Evolutionary conservation across 2,797 vertebrate species (phyloP).

Genomic region (Margarornis squamiger): DNA sequence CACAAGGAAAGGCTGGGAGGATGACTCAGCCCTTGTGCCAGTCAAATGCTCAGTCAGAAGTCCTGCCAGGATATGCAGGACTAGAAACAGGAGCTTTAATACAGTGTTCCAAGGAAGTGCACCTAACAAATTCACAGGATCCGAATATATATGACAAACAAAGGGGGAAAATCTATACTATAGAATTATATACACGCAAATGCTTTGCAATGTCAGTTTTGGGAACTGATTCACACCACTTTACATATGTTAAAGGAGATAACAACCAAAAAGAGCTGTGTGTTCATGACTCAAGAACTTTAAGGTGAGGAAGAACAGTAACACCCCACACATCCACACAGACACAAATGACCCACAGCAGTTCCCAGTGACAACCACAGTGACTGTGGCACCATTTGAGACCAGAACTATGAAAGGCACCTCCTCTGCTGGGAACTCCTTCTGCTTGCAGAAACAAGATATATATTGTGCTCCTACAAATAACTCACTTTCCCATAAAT

Average conservation of each 20-base stretch:
- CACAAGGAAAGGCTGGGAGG: not conserved
- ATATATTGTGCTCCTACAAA: not conserved
- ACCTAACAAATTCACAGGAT: not conserved
- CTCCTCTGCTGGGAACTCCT: not conserved
- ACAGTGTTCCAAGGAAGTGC: not conserved
- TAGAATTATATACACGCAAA: not conserved
- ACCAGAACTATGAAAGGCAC: not conserved
- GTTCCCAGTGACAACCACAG: accelerated
- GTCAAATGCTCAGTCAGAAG: not conserved
- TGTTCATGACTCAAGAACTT: not conserved
- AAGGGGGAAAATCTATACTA: not conserved
- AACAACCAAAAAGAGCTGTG: not conserved
- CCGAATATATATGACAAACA: not conserved
- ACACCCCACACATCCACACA: not conserved
- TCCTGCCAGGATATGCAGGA: not conserved
- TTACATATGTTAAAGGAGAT: not conserved
- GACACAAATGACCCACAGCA: not conserved
- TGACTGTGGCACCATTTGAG: not conserved
- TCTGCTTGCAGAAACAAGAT: not conserved
- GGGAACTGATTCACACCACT: not conserved
- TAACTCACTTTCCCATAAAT: not conserved
- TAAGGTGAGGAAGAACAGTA: not conserved
- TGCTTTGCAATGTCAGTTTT: not conserved
- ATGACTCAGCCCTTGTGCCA: not conserved
- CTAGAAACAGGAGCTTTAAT: not conserved